A percentile compares a stretch with the other conserved stretches of the same genome.
phyloP scores from a whole-genome alignment of 2,888 invertebrate species.

The Chrysolina oricalcia region DNA sequence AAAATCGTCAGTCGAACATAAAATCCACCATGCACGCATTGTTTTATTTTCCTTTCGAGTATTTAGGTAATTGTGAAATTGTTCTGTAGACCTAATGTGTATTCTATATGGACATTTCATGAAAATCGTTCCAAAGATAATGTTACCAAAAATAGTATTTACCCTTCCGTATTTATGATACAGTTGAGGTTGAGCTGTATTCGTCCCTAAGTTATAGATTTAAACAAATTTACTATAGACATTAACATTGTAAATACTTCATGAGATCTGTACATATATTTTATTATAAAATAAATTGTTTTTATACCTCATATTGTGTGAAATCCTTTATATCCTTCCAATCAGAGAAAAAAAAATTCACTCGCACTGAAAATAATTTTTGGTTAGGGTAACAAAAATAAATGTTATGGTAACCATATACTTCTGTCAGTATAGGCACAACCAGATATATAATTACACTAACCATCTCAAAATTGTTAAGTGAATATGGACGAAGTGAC shows the following conservation, averaged over 20 bases:
- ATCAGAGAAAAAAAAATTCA: too few species aligned
- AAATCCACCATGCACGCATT: too few species aligned
- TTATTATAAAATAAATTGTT: constrained; percentile 19
- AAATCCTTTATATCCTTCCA: too few species aligned
- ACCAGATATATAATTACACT: too few species aligned
- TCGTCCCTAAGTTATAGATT: not conserved
- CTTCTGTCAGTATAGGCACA: too few species aligned
- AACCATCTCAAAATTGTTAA: too few species aligned
- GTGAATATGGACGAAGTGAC: too few species aligned
- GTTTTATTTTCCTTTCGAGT: too few species aligned
- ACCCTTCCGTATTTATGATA: not conserved
- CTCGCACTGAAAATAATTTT: too few species aligned
- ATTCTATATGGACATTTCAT: not conserved
- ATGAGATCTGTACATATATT: constrained; percentile 21
- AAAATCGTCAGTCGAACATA: not conserved
- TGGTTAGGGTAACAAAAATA: too few species aligned
- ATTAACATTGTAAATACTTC: constrained; percentile 14
- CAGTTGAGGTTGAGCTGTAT: constrained; percentile 4
- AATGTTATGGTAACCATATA: too few species aligned
- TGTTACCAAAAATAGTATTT: constrained; percentile 44
- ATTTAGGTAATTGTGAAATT: not conserved
- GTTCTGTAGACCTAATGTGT: not conserved
- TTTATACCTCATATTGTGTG: not conserved
- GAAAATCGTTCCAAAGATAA: constrained; percentile 24
- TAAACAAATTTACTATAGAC: not conserved